Conservation (phyloP, 2,888 invertebrate species). For the Cactoblastis cactorum region DNA sequence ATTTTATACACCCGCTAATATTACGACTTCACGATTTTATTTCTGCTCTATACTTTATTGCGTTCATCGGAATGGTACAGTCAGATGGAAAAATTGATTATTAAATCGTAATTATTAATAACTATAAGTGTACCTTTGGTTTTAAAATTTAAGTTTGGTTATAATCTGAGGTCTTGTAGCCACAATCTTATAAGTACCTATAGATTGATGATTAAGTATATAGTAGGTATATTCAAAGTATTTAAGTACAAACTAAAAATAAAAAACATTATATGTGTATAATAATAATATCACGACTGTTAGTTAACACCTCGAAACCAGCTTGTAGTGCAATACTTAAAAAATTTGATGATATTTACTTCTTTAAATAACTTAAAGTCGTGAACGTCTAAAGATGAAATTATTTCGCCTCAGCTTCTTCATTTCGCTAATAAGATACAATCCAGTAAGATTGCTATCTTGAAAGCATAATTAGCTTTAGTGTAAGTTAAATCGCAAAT, state of each 20-base stretch:
- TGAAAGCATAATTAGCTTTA: constrained; percentile 56
- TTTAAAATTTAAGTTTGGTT: too few species aligned
- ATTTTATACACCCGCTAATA: constrained; percentile 55
- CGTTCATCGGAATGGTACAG: constrained; percentile 51
- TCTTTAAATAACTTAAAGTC: neutral
- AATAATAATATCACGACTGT: too few species aligned
- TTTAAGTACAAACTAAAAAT: too few species aligned
- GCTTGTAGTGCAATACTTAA: too few species aligned
- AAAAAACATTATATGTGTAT: too few species aligned
- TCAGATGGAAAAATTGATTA: constrained; percentile 34
- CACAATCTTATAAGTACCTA: too few species aligned
- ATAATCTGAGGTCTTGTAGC: too few species aligned
- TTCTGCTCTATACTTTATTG: constrained; percentile 61
- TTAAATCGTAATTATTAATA: neutral
- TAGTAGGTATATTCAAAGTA: too few species aligned
- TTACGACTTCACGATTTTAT: constrained; percentile 56
- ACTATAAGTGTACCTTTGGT: too few species aligned
- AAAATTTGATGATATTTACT: neutral
- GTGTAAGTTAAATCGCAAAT: constrained; percentile 71
- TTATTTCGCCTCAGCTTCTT: constrained; percentile 45
- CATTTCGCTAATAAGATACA: constrained; percentile 55
- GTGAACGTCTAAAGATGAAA: constrained; percentile 2
- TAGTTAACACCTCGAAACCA: too few species aligned
- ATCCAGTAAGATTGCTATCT: constrained; percentile 60
- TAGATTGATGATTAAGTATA: too few species aligned